Base-by-base conservation (phyloP, 92 coral and sea anemone genomes). In the Palythoa grandiflora region DNA sequence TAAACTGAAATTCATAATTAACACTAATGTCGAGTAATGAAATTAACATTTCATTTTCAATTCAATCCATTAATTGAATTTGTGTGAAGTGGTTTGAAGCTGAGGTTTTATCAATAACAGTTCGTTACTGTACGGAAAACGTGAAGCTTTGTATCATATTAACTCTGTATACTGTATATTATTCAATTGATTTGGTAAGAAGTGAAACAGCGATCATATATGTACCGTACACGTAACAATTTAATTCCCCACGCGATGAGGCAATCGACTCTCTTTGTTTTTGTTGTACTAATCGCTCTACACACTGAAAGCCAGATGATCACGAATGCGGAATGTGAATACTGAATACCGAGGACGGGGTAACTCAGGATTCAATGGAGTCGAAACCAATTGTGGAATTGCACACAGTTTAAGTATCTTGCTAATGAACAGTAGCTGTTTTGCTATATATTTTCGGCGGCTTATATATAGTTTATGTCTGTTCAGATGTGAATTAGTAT, bases 271-370 rank as follows among this genome's bases (percentile, higher is more conserved):
- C 38, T 38, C 38, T 38, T 60, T 38, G 65, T 4, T 44, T 65
- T 50, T 37, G 9, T 78, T 79, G 70, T 59, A 16, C 51, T 79
- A 59, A 79, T 36, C 35, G 15, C 72, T 13, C 70, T 60, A 57
- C 5, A 54, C 6, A 44, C 50, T 44, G 28, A 44, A 15, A 59
- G 44, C 7, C 36, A 28, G 14, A 59, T 57, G 48, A 79, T 59
- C 73, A 39, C 72, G 55, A 60, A 17, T 55, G 72, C 53, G 16
- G 19, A 38, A 17, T 37, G 21, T 21, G 38, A 28, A 28, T 28
- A 28, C 28, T 10, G 38, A 57, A 54, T 78, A 38, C 9, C 19
- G 4, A 51, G 10, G 39, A 3, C 57, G 1, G 10, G 38, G 2
- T 14, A 35, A 17, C 5, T 38, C 5, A 79, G 28, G 28, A 28